Conservation (phyloP, 2,888 invertebrate genomes). For the Anagyrus pseudococci region DNA sequence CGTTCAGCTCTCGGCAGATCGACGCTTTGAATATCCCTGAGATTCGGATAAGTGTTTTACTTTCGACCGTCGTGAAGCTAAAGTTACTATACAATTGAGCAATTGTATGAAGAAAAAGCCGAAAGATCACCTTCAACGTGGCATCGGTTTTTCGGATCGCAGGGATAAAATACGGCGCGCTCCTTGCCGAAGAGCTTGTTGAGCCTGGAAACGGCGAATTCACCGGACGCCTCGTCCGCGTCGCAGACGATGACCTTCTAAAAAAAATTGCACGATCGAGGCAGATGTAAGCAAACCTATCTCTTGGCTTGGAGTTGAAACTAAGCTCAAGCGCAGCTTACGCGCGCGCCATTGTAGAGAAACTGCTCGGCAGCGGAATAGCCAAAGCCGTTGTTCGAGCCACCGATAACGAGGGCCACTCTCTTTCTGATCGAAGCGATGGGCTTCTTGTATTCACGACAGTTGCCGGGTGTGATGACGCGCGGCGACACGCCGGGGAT, state of each 20-base stretch:
- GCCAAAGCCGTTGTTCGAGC: slow-evolving; percentile 59
- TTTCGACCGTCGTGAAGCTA: no score
- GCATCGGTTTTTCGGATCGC: slow-evolving; percentile 54
- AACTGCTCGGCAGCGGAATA: slow-evolving; percentile 61
- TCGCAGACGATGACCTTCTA: slow-evolving; percentile 57
- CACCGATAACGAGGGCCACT: slow-evolving; percentile 63
- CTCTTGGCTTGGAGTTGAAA: not conserved
- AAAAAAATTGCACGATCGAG: slow-evolving; percentile 1
- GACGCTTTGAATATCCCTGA: slow-evolving; percentile 41
- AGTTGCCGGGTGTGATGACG: slow-evolving; percentile 36
- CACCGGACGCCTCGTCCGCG: slow-evolving; percentile 47
- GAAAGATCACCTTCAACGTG: slow-evolving; percentile 56
- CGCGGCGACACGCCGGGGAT: not conserved
- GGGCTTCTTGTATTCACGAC: slow-evolving; percentile 10
- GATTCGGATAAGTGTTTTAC: no score
- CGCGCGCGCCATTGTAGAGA: slow-evolving; percentile 59
- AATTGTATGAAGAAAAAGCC: not conserved
- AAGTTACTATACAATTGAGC: not conserved
- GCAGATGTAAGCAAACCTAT: not conserved
- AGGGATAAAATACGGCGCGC: slow-evolving; percentile 53
- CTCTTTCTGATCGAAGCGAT: slow-evolving; percentile 53
- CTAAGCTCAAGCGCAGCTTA: slow-evolving; percentile 35
- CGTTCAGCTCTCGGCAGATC: slow-evolving; percentile 36
- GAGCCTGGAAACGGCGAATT: slow-evolving; percentile 52
- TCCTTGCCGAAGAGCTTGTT: slow-evolving; percentile 55